These are phyloP conservation scores for Heliconius aoede DNA, from an alignment of 2,888 invertebrate species.

Conservation along the genomic window DNA sequence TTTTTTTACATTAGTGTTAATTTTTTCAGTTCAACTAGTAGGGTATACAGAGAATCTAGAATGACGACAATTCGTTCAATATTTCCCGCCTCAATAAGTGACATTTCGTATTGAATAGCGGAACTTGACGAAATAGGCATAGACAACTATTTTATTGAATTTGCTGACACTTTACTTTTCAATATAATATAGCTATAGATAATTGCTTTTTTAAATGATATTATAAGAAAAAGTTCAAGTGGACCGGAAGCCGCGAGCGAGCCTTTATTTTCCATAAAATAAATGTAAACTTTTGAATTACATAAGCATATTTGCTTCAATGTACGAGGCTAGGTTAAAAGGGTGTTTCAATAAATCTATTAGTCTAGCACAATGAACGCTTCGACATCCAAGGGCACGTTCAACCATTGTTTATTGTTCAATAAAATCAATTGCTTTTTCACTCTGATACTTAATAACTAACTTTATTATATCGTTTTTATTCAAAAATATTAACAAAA, in stretches of 20 bases:
- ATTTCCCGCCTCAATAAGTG: not conserved
- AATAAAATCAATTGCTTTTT: conserved; percentile 19
- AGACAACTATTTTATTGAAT: too few species aligned
- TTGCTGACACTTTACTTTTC: too few species aligned
- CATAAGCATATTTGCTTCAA: not conserved
- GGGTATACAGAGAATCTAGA: not conserved
- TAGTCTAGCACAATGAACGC: conserved; percentile 14
- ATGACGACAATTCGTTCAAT: not conserved
- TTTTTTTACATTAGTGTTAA: too few species aligned
- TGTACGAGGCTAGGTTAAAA: not conserved
- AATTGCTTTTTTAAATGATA: too few species aligned
- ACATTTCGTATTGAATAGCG: not conserved
- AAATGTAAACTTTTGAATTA: too few species aligned
- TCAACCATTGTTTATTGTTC: conserved; percentile 21
- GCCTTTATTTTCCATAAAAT: too few species aligned
- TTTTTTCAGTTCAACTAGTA: not conserved
- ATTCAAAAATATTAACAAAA: too few species aligned
- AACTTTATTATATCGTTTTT: too few species aligned
- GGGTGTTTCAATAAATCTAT: conserved; percentile 7
- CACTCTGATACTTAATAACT: not conserved
- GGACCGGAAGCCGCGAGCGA: too few species aligned
- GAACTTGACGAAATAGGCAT: not conserved
- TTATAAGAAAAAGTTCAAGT: too few species aligned
- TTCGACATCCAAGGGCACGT: conserved; percentile 20
- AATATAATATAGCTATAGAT: too few species aligned